Evolutionary conservation across 2,113 vertebrate species (phyloP).

Genomic region (Rhynchopsitta pachyrhyncha): DNA sequence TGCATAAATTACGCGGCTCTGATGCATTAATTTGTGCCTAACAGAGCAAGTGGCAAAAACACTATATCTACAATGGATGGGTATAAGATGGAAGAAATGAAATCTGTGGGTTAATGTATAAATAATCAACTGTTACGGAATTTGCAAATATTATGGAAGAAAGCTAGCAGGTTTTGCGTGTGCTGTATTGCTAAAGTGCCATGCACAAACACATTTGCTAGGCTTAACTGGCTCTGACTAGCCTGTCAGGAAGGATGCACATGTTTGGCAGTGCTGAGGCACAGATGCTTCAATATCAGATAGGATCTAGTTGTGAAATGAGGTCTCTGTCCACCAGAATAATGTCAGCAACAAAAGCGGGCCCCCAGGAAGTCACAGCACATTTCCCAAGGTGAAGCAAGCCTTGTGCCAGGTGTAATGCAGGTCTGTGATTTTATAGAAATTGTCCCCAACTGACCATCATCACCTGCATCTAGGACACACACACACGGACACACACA

Average conservation of each 20-base stretch:
- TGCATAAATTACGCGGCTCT: slow-evolving; percentile 66
- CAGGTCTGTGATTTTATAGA: not conserved
- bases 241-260: slow-evolving; percentile 33
- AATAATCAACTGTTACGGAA: slow-evolving; percentile 26
- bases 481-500: not conserved
- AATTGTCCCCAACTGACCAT: not conserved
- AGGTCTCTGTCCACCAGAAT: slow-evolving; percentile 5
- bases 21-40: slow-evolving; percentile 64
- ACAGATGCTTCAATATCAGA: not conserved
- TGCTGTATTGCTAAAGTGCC: not conserved
- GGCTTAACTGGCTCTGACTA: slow-evolving; percentile 38
- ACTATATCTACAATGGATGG: slow-evolving; percentile 28
- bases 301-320: slow-evolving; percentile 13
- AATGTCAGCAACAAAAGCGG: not conserved
- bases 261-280: slow-evolving; percentile 53
- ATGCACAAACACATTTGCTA: slow-evolving; percentile 28
- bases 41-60: slow-evolving; percentile 66
- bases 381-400: not conserved
- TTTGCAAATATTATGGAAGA: slow-evolving; percentile 45
- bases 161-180: not conserved
- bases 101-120: slow-evolving; percentile 46
- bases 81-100: slow-evolving; percentile 44
- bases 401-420: not conserved
- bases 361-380: not conserved
- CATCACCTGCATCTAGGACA: not conserved